Base-by-base conservation (phyloP, 2,113 vertebrate genomes). In the Oenanthe oenanthe region DNA sequence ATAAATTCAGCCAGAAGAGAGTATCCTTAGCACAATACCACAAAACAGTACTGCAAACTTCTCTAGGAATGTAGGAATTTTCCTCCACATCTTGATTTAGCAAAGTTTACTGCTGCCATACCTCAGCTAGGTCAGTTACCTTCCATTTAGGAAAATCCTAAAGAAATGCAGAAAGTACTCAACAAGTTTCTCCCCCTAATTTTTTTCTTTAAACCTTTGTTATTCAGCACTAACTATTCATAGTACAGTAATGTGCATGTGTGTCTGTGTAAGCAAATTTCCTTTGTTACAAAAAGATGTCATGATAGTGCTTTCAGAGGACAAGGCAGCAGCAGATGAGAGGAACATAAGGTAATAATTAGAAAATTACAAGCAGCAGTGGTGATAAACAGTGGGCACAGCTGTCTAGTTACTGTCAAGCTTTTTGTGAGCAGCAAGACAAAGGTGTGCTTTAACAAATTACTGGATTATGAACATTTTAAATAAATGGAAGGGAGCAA, bases 261-360 rank as follows among this genome's bases (percentile, higher is more conserved):
- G 22, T 42, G 7, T 24, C 15, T 76, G 4, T 43, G 32, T 34
- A 68, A n/a, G 14, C 24, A 45, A 88, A 75, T 25, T 62, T 29
- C 43, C 17, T 70, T 17, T 72, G 21, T 48, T 50, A 16, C 8
- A 57, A 79, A 87, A 92, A 42, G 42, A 24, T 67, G 20, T 57
- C 58, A 45, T 78, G 67, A 79, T 53, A 70, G 42, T 32, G 6
- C 17, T 79, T 92, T 93, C 74, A 73, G 61, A 91, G 68, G 62
- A 42, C 24, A 92, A 86, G 38, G 51, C 47, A 86, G 43, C 29
- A 86, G 48, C 83, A 96, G 72, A 77, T 77, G 79, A 94, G 65
- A 84, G 31, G n/a, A 94, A 62, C 92, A 96, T 92, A 92, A 88
- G 86, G 91, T 81, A 93, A 92, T 94, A 88, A 96, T 95, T 92